Conservation (phyloP, 2,113 vertebrate species). For the Balaeniceps rex region DNA sequence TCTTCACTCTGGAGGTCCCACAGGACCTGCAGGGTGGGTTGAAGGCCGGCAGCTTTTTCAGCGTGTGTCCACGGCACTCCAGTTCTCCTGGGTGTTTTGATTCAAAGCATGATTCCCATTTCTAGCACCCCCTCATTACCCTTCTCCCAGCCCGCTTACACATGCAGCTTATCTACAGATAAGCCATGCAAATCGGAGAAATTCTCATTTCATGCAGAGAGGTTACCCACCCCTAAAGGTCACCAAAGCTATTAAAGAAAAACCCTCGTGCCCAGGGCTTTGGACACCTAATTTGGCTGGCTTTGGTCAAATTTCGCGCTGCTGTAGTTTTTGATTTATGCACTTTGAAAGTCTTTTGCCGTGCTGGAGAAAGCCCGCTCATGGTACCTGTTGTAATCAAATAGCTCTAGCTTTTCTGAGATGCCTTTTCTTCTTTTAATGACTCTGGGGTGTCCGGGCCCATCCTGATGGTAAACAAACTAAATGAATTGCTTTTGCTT, state of each 20-base stretch:
- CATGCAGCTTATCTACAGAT: neutral
- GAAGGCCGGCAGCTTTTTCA: neutral
- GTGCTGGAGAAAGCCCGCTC: neutral
- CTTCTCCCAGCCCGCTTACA: neutral
- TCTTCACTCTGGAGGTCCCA: neutral
- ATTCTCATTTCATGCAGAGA: neutral
- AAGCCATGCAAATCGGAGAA: neutral
- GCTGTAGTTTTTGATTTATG: slow-evolving; percentile 30
- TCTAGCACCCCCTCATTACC: neutral
- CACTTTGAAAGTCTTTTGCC: slow-evolving; percentile 1
- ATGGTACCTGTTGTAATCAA: neutral
- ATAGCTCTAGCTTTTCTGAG: neutral
- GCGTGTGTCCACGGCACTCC: neutral
- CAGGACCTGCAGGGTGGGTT: neutral
- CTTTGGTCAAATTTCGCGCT: slow-evolving; percentile 41
- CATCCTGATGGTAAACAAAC: slow-evolving; percentile 19
- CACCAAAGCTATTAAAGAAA: slow-evolving; percentile 27
- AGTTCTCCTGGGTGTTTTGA: neutral
- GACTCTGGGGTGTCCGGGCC: neutral
- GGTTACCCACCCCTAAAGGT: slow-evolving; percentile 1
- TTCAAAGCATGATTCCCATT: neutral
- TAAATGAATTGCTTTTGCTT: slow-evolving; percentile 33
- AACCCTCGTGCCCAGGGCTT: neutral
- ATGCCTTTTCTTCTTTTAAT: neutral
- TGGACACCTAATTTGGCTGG: slow-evolving; percentile 34